These are phyloP conservation scores for Acanthis flammea DNA, from an alignment of 2,797 vertebrate genomes.

Conservation along the genomic window DNA sequence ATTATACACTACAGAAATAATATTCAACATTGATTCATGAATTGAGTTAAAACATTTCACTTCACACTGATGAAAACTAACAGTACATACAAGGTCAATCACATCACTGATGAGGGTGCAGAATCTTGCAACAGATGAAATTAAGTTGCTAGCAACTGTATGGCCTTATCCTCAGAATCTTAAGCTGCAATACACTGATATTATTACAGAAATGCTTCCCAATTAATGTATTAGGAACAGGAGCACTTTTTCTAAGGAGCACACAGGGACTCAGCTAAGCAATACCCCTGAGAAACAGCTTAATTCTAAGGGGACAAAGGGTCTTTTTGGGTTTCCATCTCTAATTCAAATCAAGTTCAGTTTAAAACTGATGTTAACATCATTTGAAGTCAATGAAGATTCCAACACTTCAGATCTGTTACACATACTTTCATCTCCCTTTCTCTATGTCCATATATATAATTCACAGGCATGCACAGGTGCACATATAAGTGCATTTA, in stretches of 20 bases:
- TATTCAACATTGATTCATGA: not conserved
- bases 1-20: not conserved
- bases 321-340: not conserved
- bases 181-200: not conserved
- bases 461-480: not conserved
- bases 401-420: not conserved
- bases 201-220: not conserved
- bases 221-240: not conserved
- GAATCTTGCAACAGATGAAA: not conserved
- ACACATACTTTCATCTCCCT: not conserved
- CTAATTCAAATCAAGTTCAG: not conserved
- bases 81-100: not conserved
- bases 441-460: not conserved
- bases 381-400: not conserved
- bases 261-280: not conserved
- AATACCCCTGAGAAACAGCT: not conserved
- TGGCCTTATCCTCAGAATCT: not conserved
- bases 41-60: not conserved
- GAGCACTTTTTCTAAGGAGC: not conserved
- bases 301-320: not conserved
- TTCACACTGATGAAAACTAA: not conserved
- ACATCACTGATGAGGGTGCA: not conserved
- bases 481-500: not conserved
- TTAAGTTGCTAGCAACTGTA: not conserved
- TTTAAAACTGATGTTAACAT: not conserved